These are phyloP conservation scores for Tachina grossa DNA, from an alignment of 2,888 invertebrate species.

Conservation along the genomic window DNA sequence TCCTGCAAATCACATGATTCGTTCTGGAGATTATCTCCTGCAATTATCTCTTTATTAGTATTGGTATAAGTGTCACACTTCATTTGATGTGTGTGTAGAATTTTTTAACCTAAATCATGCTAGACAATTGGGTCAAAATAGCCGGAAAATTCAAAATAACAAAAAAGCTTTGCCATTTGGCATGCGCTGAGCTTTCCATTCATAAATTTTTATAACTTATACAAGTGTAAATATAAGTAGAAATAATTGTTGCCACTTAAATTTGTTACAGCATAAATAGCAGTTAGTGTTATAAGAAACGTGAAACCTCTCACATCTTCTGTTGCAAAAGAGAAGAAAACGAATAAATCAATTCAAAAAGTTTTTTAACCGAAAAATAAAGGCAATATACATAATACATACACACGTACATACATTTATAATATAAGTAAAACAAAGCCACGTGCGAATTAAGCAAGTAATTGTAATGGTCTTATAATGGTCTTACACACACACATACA, in stretches of 20 bases:
- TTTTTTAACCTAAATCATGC: background rate
- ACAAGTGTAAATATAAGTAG: background rate
- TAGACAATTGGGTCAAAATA: slow-evolving; percentile 38
- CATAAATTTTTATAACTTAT: slow-evolving; percentile 14
- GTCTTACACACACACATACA: background rate
- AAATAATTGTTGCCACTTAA: background rate
- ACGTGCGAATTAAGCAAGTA: background rate
- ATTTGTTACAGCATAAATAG: background rate
- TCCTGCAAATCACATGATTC: too few species aligned
- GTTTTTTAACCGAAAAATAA: background rate
- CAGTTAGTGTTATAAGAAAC: slow-evolving; percentile 26
- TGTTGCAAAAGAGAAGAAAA: background rate
- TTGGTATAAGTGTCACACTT: too few species aligned
- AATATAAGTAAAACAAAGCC: background rate
- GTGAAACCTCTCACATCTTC: slow-evolving; percentile 7
- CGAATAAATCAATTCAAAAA: background rate
- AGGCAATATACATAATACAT: too few species aligned
- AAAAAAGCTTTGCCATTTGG: slow-evolving; percentile 27
- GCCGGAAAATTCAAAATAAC: background rate
- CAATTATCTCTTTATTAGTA: too few species aligned
- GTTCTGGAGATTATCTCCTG: too few species aligned
- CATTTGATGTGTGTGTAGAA: too few species aligned
- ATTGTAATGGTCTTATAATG: background rate
- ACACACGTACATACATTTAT: too few species aligned
- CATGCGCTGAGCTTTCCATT: slow-evolving; percentile 64